Base-by-base conservation (phyloP, 2,113 vertebrate species). In the Gobiocypris rarus region DNA sequence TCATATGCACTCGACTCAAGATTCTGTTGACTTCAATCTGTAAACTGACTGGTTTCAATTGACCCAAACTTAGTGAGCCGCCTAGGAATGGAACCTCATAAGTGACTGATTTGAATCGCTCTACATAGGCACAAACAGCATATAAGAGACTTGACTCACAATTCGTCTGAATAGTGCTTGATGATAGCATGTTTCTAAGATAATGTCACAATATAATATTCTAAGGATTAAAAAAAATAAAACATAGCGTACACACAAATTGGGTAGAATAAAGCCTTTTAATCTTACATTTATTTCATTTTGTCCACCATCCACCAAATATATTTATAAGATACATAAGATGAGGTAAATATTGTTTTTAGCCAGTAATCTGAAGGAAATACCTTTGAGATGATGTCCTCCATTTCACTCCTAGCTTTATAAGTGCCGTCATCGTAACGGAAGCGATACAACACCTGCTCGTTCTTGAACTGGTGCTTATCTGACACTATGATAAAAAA, bases 381-480 rank as follows among this genome's bases (percentile, higher is more conserved):
- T 86, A 98, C 98, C 97, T 99, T 99, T 10, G 98, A 99, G 94
- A 97, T 94, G 38, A 99, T 97, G 90, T 99, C 98, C 92, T 99
- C 97, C 94, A 99, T 92, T 91, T 99, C 98, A 13, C 98, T 99
- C 87, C 98, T 96, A 24, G 98, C 95, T 91, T 99, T 99, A 91
- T 98, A 99, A 0, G 98, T 99, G 78, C 98, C 98, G 0, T 99
- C 98, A 0, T 99, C 98, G 0, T 99, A 99, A 76, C 98, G 97
- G 92, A 99, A 99, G 38, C 98, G 95, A 90, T 99, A 99, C 92
- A 99, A 93, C 84, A 99, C 97, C 91, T 97, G 96, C 88, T 99
- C 98, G 0, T 99, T 99, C 95, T 98, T 98, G 90, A 99, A 99
- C 91, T 99, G 98, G 89, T 99, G 98, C 89, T 98, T 99, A 91